A percentile compares a stretch with the other conserved stretches of the same genome.
phyloP scores from a whole-genome alignment of 2,113 vertebrate species.

The Xiphophorus maculatus region DNA sequence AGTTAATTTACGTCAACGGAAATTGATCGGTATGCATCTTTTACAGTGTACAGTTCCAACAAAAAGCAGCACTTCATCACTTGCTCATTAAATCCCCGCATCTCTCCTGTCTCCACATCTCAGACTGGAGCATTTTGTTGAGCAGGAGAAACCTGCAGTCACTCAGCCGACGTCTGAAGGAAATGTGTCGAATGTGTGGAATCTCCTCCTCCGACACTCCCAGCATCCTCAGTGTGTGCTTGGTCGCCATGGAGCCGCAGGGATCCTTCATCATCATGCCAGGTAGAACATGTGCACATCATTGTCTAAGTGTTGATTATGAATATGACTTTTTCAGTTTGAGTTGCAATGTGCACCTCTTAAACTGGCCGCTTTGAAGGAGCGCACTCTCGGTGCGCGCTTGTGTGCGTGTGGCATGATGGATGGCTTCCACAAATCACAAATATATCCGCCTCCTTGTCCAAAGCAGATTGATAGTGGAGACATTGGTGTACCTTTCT shows the following conservation, averaged over 20 bases:
- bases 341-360: conserved; percentile 14
- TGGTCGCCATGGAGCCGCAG: conserved; percentile 97
- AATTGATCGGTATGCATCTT: neutral
- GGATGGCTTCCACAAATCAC: conserved; percentile 62
- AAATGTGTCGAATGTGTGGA: conserved; percentile 97
- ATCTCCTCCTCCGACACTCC: conserved; percentile 96
- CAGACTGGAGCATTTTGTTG: conserved; percentile 97
- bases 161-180: conserved; percentile 93
- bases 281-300: conserved; percentile 79
- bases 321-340: neutral
- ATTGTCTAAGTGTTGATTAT: conserved; percentile 1
- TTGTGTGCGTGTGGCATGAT: conserved; percentile 43
- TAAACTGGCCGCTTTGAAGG: conserved; percentile 3
- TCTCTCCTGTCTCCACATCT: conserved; percentile 18
- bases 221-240: conserved; percentile 95
- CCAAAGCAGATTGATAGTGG: conserved; percentile 70
- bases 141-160: conserved; percentile 95
- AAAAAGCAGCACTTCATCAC: neutral
- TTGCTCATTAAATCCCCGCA: neutral
- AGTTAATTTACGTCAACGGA: neutral
- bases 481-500: conserved; percentile 58
- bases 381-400: neutral
- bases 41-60: too few species aligned
- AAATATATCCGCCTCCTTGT: conserved; percentile 50
- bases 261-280: conserved; percentile 98